Conservation (phyloP, 2,113 vertebrate species). For the rabbit (Oryctolagus cuniculus) region DNA sequence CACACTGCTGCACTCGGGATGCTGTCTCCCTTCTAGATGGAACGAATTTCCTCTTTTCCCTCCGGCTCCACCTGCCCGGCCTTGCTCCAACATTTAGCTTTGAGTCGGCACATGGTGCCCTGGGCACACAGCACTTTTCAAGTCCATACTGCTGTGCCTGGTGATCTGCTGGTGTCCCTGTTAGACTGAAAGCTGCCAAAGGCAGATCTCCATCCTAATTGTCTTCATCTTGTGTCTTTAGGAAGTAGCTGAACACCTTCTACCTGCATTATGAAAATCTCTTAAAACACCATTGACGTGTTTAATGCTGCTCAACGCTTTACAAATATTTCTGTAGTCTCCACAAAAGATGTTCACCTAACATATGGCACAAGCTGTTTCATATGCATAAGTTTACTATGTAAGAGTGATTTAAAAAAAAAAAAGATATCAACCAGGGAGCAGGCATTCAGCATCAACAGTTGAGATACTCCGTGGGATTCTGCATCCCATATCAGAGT, state of each 20-base stretch:
- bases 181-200: not conserved
- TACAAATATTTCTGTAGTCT: not conserved
- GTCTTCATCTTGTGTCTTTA: not conserved
- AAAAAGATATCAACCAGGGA: too few relatives aligned
- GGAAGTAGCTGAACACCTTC: not conserved
- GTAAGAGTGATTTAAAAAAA: not conserved
- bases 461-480: too few relatives aligned
- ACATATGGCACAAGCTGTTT: not conserved
- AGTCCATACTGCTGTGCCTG: not conserved
- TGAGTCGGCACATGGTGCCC: too few relatives aligned
- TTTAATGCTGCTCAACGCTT: not conserved
- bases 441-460: too few relatives aligned
- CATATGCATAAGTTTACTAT: not conserved
- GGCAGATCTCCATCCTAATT: not conserved
- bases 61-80: not conserved
- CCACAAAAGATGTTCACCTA: not conserved
- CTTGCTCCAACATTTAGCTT: not conserved
- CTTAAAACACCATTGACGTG: not conserved
- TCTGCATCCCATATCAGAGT: too few relatives aligned
- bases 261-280: not conserved
- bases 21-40: not conserved
- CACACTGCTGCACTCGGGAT: accelerated
- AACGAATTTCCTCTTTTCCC: not conserved
- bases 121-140: too few relatives aligned
- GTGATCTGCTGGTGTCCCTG: not conserved